A percentile compares a stretch with the other conserved stretches of the same genome.
These are phyloP conservation scores for Thecocarcelia acutangulata DNA, from an alignment of 2,888 invertebrate genomes.

Conservation along the genomic window DNA sequence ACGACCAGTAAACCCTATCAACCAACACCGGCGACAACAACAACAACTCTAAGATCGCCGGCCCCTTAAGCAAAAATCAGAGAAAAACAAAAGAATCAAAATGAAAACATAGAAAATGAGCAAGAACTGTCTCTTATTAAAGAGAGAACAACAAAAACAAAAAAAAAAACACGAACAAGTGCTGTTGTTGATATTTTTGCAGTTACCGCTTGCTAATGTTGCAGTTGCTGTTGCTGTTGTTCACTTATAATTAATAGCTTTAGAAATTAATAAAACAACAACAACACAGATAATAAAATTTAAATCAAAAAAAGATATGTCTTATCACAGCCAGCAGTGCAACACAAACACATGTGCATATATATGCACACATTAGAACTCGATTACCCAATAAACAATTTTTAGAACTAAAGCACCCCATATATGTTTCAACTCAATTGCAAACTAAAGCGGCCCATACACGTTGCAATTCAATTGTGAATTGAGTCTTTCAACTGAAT, in stretches of 20 bases:
- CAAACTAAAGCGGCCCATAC: too few species aligned
- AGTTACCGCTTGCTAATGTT: neutral
- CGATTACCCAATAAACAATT: neutral
- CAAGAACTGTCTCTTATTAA: neutral
- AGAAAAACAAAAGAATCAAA: slow-evolving; percentile 12
- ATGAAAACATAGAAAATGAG: slow-evolving; percentile 29
- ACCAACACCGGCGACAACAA: slow-evolving; percentile 31
- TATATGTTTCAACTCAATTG: too few species aligned
- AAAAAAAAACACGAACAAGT: slow-evolving; percentile 8
- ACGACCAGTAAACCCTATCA: slow-evolving; percentile 26
- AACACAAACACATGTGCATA: neutral
- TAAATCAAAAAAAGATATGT: slow-evolving; percentile 45
- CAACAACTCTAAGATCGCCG: slow-evolving; percentile 58
- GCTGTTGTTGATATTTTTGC: slow-evolving; percentile 32
- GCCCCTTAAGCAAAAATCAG: slow-evolving; percentile 30
- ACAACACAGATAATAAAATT: slow-evolving; percentile 28
- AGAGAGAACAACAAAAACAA: neutral
- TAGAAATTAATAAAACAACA: slow-evolving; percentile 40
- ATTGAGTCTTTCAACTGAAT: too few species aligned
- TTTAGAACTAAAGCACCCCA: too few species aligned
- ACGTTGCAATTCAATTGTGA: too few species aligned
- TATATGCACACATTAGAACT: neutral
- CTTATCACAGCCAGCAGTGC: slow-evolving; percentile 47
- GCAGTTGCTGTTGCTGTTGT: slow-evolving; percentile 28
- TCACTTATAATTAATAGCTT: slow-evolving; percentile 33